Evolutionary conservation across 2,797 vertebrate species (phyloP).

Genomic region (Acestrorhynchus altus): DNA sequence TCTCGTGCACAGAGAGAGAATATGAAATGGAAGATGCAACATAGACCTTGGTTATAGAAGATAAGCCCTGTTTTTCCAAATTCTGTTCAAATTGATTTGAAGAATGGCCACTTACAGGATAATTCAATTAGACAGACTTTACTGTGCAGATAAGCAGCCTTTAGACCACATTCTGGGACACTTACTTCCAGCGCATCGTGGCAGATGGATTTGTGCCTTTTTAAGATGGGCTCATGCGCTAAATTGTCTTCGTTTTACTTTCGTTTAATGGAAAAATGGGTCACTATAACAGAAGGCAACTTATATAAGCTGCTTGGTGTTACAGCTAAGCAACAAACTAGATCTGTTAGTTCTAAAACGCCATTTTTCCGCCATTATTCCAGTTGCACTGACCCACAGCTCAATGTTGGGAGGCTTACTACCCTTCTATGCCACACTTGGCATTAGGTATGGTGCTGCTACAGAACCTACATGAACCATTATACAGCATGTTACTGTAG

Average conservation of each 20-base stretch:
- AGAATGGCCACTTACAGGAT: not conserved
- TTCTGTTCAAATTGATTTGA: not conserved
- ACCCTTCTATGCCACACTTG: too few species aligned
- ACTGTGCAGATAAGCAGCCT: not conserved
- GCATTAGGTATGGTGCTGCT: too few species aligned
- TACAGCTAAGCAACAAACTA: not conserved
- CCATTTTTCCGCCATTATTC: too few species aligned
- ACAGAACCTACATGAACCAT: too few species aligned
- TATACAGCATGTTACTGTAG: too few species aligned
- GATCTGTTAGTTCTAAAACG: too few species aligned
- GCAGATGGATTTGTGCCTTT: not conserved
- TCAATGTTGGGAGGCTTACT: too few species aligned
- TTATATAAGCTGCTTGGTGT: not conserved
- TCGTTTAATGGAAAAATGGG: not conserved
- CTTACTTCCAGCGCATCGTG: not conserved
- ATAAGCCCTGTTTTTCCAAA: not conserved
- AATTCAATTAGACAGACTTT: not conserved
- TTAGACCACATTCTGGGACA: not conserved
- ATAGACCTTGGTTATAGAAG: not conserved
- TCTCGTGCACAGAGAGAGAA: not conserved
- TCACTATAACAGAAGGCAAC: not conserved
- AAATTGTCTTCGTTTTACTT: not conserved
- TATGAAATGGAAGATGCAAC: not conserved
- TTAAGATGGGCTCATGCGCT: not conserved
- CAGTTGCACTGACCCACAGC: too few species aligned